These are phyloP conservation scores for Papilio dardanus DNA, from an alignment of 1,140 invertebrate genomes.

Conservation along the genomic window DNA sequence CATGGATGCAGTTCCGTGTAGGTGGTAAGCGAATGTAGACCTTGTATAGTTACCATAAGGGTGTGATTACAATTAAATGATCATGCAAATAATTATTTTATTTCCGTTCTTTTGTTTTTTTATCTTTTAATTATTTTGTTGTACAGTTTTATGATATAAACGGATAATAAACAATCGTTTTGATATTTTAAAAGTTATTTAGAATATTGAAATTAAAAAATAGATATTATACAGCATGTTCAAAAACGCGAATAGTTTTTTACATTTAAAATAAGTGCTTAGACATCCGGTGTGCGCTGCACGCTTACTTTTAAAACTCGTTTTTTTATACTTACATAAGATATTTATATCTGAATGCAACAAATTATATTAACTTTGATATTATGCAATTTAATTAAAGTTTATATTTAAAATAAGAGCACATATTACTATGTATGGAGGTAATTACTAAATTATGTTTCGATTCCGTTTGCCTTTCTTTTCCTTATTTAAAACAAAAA, in stretches of 20 bases:
- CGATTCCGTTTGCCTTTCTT: too few relatives aligned
- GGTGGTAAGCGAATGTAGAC: neutral
- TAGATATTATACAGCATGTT: too few relatives aligned
- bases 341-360: neutral
- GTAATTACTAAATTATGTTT: too few relatives aligned
- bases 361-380: neutral
- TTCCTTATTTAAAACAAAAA: too few relatives aligned
- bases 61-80: neutral
- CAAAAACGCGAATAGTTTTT: neutral
- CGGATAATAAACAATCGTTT: too few relatives aligned
- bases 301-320: neutral
- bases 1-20: constrained; percentile 31
- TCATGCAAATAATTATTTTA: neutral
- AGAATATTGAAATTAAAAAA: neutral
- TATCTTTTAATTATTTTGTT: neutral
- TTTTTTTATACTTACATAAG: neutral
- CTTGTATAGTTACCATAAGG: neutral
- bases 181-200: too few relatives aligned
- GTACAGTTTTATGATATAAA: neutral
- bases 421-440: too few relatives aligned
- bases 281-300: neutral
- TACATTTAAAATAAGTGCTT: neutral
- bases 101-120: neutral
- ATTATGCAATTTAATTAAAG: neutral
- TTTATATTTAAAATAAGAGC: too few relatives aligned